Base-by-base conservation (phyloP, 1,140 invertebrate genomes). In the Ceratitis capitata region DNA sequence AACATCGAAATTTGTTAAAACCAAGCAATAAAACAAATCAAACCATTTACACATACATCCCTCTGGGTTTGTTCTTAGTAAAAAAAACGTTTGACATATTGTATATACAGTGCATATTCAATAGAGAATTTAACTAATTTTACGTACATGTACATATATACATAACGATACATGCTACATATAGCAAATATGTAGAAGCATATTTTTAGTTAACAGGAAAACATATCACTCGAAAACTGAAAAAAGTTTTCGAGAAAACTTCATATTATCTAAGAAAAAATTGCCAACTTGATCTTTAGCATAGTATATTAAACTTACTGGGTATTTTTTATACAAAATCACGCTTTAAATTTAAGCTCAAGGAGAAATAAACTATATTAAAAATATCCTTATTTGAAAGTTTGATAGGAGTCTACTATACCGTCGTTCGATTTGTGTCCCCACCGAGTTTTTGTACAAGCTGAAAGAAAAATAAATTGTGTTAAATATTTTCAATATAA, bases 371-470 rank as follows among this genome's bases (percentile, higher is more conserved):
- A 85, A 32, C 35, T 86, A 58, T 29, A 85, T 85, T 61, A 84
- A 86, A 86, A 85, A 85, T 85, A 47, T 74, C 84, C 84, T 85
- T 78, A 85, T 61, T 45, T 26, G 64, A 26, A 74, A 61, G 10
- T 3, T 58, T 85, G 42, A 26, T 78, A 26, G n/a, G 69, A 78
- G 39, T 45, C 69, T 85, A 86, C 88, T 90, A 91, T 87, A 91
- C 90, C 29, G 87, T 91, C 88, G 90, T 91, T 86, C 90, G 90
- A 86, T 90, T 91, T 29, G 87, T 87, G 82, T 91, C 90, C 7
- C 90, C 90, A 29, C 90, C 90, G 84, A 91, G 90, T 87, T 88
- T 91, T 89, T 90, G 89, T 49, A 91, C 90, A 85, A 91, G 89
- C 90, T 91, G 85, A 23, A 89, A 88, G 42, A 84, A 51, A 29